Evolutionary conservation across 2,888 invertebrate genomes (phyloP).

Genomic region (Nephrotoma guestfalica): DNA sequence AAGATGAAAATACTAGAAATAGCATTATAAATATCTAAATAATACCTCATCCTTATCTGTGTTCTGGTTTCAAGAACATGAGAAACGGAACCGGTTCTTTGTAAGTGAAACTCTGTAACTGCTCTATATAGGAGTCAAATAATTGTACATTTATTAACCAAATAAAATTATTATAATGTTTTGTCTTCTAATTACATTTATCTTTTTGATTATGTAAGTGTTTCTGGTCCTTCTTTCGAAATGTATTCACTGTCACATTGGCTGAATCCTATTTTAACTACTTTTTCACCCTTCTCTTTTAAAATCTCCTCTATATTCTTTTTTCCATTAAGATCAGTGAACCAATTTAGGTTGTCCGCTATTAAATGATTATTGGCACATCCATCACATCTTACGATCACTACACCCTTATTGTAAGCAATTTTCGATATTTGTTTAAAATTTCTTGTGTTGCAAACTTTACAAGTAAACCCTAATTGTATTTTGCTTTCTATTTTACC

Average conservation of each 20-base stretch:
- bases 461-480: constrained; percentile 73
- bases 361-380: constrained; percentile 86
- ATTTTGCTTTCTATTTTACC: constrained; percentile 38
- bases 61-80: no score
- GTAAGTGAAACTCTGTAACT: no score
- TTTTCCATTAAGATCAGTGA: constrained; percentile 58
- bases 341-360: constrained; percentile 95
- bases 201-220: neutral
- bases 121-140: no score
- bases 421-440: constrained; percentile 68
- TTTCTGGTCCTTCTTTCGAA: neutral
- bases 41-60: no score
- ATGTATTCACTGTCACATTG: constrained; percentile 3
- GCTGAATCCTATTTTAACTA: constrained; percentile 38
- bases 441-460: constrained; percentile 66
- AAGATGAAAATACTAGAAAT: no score
- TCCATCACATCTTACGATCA: constrained; percentile 78
- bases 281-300: constrained; percentile 72
- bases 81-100: no score
- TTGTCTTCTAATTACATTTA: neutral
- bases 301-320: constrained; percentile 85
- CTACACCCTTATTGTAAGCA: constrained; percentile 78
- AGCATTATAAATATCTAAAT: no score
- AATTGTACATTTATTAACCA: neutral
- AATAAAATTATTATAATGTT: neutral